Evolutionary conservation across 2,797 vertebrate species (phyloP), one percentile per base, ranked within the genome.

Genomic region (Lutra lutra): DNA sequence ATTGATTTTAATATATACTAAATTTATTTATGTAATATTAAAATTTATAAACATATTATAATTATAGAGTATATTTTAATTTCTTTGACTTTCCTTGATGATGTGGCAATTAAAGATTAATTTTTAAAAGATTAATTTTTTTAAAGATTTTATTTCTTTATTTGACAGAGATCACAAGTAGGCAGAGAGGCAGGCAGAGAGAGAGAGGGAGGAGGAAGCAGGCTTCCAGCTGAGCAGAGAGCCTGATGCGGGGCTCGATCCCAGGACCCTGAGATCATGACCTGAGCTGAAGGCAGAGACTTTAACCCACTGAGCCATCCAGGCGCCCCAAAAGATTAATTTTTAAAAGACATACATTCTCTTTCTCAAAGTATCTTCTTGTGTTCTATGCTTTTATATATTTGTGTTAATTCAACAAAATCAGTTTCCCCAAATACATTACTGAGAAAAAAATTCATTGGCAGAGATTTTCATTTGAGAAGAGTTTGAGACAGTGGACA

Each of bases 31-130:
- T 14, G 29, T 58, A 75, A 58, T 25, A 17, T 66, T 86, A 58
- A 92, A 29, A 9, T 75, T 73, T 75, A 48, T 46, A 75, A 18
- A 75, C 27, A 46, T 66, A n/a, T 46, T 66, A n/a, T 46, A 75
- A 48, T 46, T 46, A 29, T 48, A 48, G 29, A 48, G 9, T 75
- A 70, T 40, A 56, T 75, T 75, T 92, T 23, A 58, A 64, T 80
- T 85, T 32, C 13, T 86, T 92, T 93, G 32, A 86, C 9, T 56
- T 94, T 46, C 35, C 66, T 80, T 93, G 48, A 89, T 73, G 5
- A 89, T 72, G n/a, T 10, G 72, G 7, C 56, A 86, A 51, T 90
- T 85, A 38, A 89, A 89, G n/a, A 88, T 54, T 94, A 94, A 94
- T 75, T 87, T 95, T 95, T 80, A 43, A 80, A 87, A 75, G 15